These are phyloP conservation scores for Diaphora mendica DNA, from an alignment of 2,888 invertebrate species.

Conservation along the genomic window DNA sequence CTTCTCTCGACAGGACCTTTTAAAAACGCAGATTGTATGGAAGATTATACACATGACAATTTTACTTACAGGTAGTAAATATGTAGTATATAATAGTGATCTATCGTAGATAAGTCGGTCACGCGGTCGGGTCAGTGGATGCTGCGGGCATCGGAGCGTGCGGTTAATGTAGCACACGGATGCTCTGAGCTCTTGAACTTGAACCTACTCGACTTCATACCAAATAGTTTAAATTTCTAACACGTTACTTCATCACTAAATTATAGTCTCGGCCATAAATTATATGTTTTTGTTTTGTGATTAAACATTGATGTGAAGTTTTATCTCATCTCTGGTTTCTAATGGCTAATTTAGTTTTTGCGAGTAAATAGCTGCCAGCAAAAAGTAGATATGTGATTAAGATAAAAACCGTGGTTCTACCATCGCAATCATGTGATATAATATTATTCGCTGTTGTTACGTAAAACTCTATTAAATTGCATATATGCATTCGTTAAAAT, in stretches of 20 bases:
- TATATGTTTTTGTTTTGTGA: slow-evolving; percentile 4
- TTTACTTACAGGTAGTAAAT: background rate
- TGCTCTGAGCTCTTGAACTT: slow-evolving; percentile 67
- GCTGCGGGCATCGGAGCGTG: slow-evolving; percentile 66
- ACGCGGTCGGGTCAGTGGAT: slow-evolving; percentile 63
- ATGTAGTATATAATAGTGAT: background rate
- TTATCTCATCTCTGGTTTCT: slow-evolving; percentile 16
- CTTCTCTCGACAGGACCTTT: background rate
- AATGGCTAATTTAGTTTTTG: slow-evolving; percentile 17
- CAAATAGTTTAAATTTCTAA: slow-evolving; percentile 36
- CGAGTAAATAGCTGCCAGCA: slow-evolving; percentile 16
- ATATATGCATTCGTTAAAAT: background rate
- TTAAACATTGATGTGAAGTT: slow-evolving; percentile 4
- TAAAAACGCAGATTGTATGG: background rate
- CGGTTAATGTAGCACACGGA: slow-evolving; percentile 56
- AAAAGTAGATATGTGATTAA: slow-evolving; percentile 24
- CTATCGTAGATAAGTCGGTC: slow-evolving; percentile 51
- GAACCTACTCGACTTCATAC: slow-evolving; percentile 53
- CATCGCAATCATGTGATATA: slow-evolving; percentile 5
- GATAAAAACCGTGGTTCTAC: slow-evolving; percentile 7
- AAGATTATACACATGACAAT: background rate
- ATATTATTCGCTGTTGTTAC: background rate
- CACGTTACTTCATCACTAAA: slow-evolving; percentile 32
- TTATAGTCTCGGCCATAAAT: slow-evolving; percentile 24
- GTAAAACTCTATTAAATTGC: background rate